Percentiles rank a stretch among this genome's conserved stretches.
Evolutionary conservation across 2,888 invertebrate genomes (phyloP).

Genomic region (Operophtera brumata): DNA sequence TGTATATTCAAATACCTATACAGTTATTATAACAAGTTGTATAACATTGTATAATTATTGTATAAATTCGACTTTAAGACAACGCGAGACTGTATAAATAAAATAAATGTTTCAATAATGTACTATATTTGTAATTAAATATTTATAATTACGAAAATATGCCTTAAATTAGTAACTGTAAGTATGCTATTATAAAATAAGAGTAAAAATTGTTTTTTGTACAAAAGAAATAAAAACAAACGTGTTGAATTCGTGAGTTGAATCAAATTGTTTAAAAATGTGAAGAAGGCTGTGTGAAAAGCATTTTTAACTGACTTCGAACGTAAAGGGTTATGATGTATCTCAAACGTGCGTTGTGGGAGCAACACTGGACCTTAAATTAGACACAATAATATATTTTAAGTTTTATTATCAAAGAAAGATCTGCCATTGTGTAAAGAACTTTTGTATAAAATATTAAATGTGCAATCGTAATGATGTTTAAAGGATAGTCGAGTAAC

Average conservation of each 20-base stretch:
- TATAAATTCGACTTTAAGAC: slow-evolving; percentile 71
- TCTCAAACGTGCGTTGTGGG: slow-evolving; percentile 45
- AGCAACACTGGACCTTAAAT: slow-evolving; percentile 36
- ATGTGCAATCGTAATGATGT: slow-evolving; percentile 58
- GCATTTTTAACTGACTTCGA: slow-evolving; percentile 64
- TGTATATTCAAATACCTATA: slow-evolving; percentile 44
- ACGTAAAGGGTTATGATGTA: slow-evolving; percentile 34
- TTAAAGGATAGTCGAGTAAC: slow-evolving; percentile 52
- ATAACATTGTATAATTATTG: slow-evolving; percentile 55
- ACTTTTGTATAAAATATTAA: slow-evolving; percentile 41
- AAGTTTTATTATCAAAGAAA: slow-evolving; percentile 54
- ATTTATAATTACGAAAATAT: slow-evolving; percentile 72
- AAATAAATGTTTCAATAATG: slow-evolving; percentile 58
- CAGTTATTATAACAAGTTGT: slow-evolving; percentile 34
- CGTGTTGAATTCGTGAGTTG: slow-evolving; percentile 38
- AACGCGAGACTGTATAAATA: slow-evolving; percentile 72
- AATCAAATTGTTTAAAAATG: slow-evolving; percentile 48
- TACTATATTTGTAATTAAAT: slow-evolving; percentile 67
- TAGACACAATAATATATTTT: slow-evolving; percentile 36
- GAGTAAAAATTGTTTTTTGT: slow-evolving; percentile 53
- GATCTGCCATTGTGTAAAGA: slow-evolving; percentile 67
- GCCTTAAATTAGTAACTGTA: slow-evolving; percentile 56
- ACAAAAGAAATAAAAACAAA: slow-evolving; percentile 39
- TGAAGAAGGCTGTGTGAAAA: slow-evolving; percentile 71
- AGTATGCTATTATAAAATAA: slow-evolving; percentile 3